These are phyloP conservation scores for Phataginus tricuspis DNA, from an alignment of 2,797 vertebrate genomes.

Conservation along the genomic window DNA sequence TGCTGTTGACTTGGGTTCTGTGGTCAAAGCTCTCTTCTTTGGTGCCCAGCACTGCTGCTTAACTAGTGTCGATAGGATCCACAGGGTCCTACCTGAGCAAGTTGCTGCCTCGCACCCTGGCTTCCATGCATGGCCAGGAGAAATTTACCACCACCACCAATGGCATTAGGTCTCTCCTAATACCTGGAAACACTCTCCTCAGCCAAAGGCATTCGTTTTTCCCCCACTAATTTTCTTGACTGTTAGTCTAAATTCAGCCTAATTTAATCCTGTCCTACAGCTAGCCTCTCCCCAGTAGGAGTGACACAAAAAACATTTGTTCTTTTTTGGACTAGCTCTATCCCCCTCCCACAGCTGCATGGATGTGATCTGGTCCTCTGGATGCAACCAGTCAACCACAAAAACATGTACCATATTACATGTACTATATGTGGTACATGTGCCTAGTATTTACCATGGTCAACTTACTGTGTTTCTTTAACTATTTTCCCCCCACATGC, in stretches of 20 bases:
- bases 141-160: background rate
- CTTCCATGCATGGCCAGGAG: background rate
- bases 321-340: background rate
- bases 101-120: background rate
- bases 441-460: background rate
- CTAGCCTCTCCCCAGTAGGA: background rate
- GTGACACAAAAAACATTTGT: background rate
- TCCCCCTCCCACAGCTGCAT: background rate
- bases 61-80: background rate
- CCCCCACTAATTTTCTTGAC: background rate
- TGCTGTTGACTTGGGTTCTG: background rate
- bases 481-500: background rate
- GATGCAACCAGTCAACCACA: background rate
- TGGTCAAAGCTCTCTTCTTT: background rate
- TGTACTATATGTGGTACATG: background rate
- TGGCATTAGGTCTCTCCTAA: background rate
- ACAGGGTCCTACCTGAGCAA: background rate
- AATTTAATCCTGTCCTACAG: background rate
- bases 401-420: background rate
- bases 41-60: background rate
- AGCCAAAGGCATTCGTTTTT: background rate
- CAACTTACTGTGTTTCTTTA: background rate
- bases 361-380: background rate
- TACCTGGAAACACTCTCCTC: background rate
- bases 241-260: background rate